Percentiles rank a stretch among this genome's conserved stretches.
Evolutionary conservation across 1,140 invertebrate genomes (phyloP).

Genomic region (Panulirus ornatus): DNA sequence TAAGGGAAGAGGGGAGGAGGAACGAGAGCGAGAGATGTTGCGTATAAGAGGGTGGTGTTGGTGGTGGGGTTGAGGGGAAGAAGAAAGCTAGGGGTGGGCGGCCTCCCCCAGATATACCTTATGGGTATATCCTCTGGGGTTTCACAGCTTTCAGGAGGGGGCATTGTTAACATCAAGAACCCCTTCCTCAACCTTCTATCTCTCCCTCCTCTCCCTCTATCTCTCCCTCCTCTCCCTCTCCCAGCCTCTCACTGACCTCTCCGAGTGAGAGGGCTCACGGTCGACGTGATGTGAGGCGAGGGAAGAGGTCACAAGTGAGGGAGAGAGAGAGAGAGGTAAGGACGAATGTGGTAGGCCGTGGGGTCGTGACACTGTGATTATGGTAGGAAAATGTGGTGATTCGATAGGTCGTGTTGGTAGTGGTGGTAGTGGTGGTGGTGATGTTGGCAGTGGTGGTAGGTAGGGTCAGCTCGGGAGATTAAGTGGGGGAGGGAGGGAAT

Average conservation of each 20-base stretch:
- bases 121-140: no score
- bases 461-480: no score
- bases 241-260: background rate
- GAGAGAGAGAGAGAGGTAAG: no score
- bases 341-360: no score
- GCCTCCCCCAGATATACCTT: no score
- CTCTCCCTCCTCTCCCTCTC: slow-evolving; percentile 20
- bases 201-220: background rate
- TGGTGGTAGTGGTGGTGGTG: slow-evolving; percentile 13
- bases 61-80: background rate
- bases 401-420: slow-evolving; percentile 16
- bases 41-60: background rate
- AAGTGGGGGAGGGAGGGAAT: background rate
- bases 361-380: no score
- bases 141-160: no score
- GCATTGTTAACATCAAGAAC: no score
- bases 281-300: no score
- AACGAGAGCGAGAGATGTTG: background rate
- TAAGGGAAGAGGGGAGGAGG: background rate
- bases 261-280: no score
- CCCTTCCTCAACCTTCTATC: background rate
- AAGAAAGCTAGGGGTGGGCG: no score
- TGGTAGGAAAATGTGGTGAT: no score
- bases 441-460: slow-evolving; percentile 40
- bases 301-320: background rate